These are phyloP conservation scores for Ferrisia virgata DNA, from an alignment of 2,888 invertebrate species.

Conservation along the genomic window DNA sequence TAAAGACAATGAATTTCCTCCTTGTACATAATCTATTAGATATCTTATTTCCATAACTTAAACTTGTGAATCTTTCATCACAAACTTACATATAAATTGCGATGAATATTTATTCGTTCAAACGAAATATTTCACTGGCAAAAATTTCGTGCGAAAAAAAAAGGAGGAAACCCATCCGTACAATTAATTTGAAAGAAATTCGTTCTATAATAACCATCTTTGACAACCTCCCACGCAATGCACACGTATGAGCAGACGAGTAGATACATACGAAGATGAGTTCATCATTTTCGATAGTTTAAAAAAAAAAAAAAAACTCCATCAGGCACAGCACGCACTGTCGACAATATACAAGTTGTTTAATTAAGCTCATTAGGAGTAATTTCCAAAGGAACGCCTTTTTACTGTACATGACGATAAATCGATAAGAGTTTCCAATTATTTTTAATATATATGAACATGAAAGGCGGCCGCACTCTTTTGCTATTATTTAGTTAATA, in stretches of 20 bases:
- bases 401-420: not conserved
- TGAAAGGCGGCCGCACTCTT: not conserved
- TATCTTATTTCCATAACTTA: too few relatives aligned
- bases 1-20: too few relatives aligned
- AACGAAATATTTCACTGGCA: too few relatives aligned
- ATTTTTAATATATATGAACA: not conserved
- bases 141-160: too few relatives aligned
- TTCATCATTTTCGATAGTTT: not conserved
- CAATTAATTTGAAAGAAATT: too few relatives aligned
- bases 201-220: not conserved
- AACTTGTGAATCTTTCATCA: too few relatives aligned
- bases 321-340: not conserved
- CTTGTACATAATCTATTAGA: too few relatives aligned
- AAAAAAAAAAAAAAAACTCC: not conserved
- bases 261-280: not conserved
- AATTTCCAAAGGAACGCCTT: not conserved
- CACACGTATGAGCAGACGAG: too few relatives aligned
- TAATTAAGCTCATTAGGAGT: not conserved
- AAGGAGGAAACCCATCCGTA: too few relatives aligned
- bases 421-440: conserved; percentile 1
- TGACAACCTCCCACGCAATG: not conserved
- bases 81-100: too few relatives aligned
- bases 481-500: not conserved
- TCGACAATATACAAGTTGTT: not conserved
- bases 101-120: too few relatives aligned